Percentiles rank a stretch among this genome's conserved stretches.
These are phyloP conservation scores for Eurytoma adleriae DNA, from an alignment of 2,888 invertebrate genomes.

Conservation along the genomic window DNA sequence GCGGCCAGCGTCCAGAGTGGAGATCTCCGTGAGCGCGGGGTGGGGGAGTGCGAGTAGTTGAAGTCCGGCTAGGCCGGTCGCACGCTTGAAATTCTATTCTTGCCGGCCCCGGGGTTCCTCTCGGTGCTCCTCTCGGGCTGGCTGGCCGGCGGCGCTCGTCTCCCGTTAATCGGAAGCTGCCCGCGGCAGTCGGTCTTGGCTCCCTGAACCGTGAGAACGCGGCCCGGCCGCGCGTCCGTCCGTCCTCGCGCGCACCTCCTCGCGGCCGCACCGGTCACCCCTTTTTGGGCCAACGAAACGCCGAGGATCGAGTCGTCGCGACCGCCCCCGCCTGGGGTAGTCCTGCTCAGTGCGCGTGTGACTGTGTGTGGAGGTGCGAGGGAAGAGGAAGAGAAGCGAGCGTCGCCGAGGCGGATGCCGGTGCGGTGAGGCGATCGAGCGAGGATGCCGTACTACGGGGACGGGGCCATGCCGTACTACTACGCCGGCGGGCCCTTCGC, in stretches of 20 bases:
- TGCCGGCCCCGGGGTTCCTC: constrained; percentile 16
- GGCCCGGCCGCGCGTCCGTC: not conserved
- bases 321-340: no score
- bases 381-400: no score
- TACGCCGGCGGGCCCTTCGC: constrained; percentile 66
- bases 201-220: constrained; percentile 75
- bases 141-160: not conserved
- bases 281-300: no score
- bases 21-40: no score
- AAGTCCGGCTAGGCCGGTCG: constrained; percentile 13
- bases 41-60: not conserved
- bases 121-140: not conserved
- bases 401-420: no score
- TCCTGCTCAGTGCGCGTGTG: no score
- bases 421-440: not conserved
- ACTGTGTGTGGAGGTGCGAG: no score
- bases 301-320: no score
- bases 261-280: no score
- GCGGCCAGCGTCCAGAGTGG: not conserved
- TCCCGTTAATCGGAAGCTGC: constrained; percentile 12
- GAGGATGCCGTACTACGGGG: constrained; percentile 73
- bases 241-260: not conserved
- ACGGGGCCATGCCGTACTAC: constrained; percentile 69
- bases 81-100: constrained; percentile 54
- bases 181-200: constrained; percentile 74